phyloP scores from a whole-genome alignment of 2,888 invertebrate species.

The Patella depressa region DNA sequence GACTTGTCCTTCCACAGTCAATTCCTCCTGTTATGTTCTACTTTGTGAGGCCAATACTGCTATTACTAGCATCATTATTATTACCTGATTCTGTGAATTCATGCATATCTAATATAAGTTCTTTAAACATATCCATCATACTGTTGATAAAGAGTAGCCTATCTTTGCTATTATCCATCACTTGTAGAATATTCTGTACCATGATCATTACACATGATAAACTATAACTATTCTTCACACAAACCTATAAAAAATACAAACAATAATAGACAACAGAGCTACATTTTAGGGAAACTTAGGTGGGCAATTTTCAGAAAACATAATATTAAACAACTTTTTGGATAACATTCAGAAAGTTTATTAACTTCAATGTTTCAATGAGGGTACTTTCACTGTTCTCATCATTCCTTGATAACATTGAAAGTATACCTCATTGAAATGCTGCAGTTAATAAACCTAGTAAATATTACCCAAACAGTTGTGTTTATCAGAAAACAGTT shows the following conservation, averaged over 20 bases:
- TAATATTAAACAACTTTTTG: no score
- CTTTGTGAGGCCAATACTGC: not conserved
- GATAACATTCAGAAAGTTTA: no score
- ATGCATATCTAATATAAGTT: constrained; percentile 65
- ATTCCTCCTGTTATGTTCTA: not conserved
- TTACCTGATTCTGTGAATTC: constrained; percentile 62
- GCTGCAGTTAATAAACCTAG: no score
- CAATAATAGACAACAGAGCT: not conserved
- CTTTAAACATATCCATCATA: constrained; percentile 67
- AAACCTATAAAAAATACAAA: constrained; percentile 60
- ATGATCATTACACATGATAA: constrained; percentile 61
- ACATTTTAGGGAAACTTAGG: no score
- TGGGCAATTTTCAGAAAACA: no score
- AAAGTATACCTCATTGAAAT: no score
- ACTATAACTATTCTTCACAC: constrained; percentile 63
- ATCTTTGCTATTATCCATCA: constrained; percentile 61
- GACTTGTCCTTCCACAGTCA: not conserved
- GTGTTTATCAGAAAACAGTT: no score
- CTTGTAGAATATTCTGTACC: constrained; percentile 56
- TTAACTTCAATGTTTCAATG: no score
- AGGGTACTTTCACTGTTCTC: no score
- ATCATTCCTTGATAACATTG: no score
- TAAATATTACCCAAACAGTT: no score
- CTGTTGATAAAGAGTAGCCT: constrained; percentile 59
- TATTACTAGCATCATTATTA: not conserved